Conservation (phyloP, 2,888 invertebrate genomes). For the Rosalia funebris region DNA sequence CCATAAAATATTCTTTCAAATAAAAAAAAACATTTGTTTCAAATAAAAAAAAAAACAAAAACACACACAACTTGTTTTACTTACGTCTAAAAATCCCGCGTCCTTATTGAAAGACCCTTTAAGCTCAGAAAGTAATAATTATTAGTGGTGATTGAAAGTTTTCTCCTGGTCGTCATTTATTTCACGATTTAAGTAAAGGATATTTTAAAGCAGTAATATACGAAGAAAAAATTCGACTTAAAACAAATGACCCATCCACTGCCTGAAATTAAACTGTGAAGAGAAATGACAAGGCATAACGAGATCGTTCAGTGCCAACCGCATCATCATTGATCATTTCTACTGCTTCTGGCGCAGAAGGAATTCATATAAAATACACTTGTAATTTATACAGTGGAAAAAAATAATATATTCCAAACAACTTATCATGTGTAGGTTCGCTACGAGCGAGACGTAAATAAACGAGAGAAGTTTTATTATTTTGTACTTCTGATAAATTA, state of each 20-base stretch:
- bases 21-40: too few species aligned
- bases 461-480: constrained; percentile 37
- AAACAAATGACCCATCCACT: background rate
- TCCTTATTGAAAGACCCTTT: too few species aligned
- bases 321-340: constrained; percentile 6
- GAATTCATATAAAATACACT: background rate
- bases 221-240: background rate
- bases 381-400: background rate
- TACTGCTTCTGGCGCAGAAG: background rate
- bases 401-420: constrained; percentile 5
- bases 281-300: background rate
- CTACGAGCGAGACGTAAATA: constrained; percentile 25
- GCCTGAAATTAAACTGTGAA: background rate
- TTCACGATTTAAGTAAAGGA: too few species aligned
- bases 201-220: too few species aligned
- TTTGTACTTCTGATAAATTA: constrained; percentile 37
- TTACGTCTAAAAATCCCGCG: too few species aligned
- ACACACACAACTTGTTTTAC: too few species aligned
- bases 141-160: too few species aligned
- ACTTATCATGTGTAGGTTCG: constrained; percentile 11
- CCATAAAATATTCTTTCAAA: too few species aligned
- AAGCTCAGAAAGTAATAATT: too few species aligned
- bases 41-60: too few species aligned
- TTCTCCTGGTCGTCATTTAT: too few species aligned
- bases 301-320: background rate